Conservation (phyloP, 1,140 invertebrate genomes). For the Pygmarrhopalites habei region DNA sequence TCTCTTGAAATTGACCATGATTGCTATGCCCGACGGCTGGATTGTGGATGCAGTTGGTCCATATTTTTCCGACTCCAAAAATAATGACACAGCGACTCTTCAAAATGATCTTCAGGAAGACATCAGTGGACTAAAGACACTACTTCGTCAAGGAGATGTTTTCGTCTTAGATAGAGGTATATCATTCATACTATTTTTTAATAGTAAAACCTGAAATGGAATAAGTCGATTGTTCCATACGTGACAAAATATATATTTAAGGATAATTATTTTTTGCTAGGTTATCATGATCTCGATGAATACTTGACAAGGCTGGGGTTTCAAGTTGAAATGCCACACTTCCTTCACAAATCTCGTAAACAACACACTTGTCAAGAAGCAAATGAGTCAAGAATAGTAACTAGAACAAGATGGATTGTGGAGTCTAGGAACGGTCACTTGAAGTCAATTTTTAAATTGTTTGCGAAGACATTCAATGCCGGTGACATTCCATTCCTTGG, state of each 20-base stretch:
- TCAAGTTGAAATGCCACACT: neutral
- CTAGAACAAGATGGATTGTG: slow-evolving; percentile 9
- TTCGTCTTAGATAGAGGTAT: slow-evolving; percentile 22
- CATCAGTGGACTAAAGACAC: slow-evolving; percentile 10
- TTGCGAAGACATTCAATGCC: neutral
- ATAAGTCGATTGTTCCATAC: no score
- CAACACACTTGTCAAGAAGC: slow-evolving; percentile 8
- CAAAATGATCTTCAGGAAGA: slow-evolving; percentile 26
- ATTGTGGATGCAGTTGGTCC: slow-evolving; percentile 29
- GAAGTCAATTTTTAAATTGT: slow-evolving; percentile 1
- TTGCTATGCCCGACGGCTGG: slow-evolving; percentile 30
- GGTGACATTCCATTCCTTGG: neutral
- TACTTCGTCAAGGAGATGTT: slow-evolving; percentile 15
- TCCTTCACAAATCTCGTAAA: neutral
- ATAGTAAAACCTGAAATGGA: no score
- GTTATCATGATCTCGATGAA: neutral
- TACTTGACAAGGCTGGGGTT: neutral
- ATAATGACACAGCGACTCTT: slow-evolving; percentile 30
- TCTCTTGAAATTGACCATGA: slow-evolving; percentile 25
- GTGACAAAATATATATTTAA: no score
- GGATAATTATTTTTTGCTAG: neutral
- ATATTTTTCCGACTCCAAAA: slow-evolving; percentile 31
- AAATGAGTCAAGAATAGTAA: neutral
- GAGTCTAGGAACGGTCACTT: slow-evolving; percentile 22
- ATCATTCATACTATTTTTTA: no score